A percentile compares a stretch with the other conserved stretches of the same genome.
Evolutionary conservation across 2,888 invertebrate species (phyloP).

Genomic region (Hirtodrosophila duncani): DNA sequence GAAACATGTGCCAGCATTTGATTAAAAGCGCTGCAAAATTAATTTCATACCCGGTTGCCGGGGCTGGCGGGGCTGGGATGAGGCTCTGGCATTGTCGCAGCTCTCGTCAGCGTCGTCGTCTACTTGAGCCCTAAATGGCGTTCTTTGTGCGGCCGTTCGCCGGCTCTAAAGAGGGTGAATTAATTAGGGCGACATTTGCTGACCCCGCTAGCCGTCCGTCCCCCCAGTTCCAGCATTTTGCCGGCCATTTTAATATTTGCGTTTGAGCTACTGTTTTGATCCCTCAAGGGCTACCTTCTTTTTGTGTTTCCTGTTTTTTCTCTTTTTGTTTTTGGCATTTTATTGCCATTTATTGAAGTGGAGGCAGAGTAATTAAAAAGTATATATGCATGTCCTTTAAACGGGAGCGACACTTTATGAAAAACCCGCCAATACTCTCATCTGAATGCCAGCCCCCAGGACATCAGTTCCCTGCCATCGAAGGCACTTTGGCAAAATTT

Average conservation of each 20-base stretch:
- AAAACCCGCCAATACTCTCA: too few relatives aligned
- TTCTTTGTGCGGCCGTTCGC: slow-evolving; percentile 46
- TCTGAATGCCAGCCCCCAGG: slow-evolving; percentile 3
- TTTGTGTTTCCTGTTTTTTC: too few relatives aligned
- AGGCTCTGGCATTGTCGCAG: slow-evolving; percentile 55
- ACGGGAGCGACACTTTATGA: slow-evolving; percentile 20
- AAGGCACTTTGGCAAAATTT: slow-evolving; percentile 39
- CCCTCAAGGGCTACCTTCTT: too few relatives aligned
- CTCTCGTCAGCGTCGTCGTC: slow-evolving; percentile 21
- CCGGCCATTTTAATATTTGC: slow-evolving; percentile 60
- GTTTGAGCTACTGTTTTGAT: slow-evolving; percentile 37
- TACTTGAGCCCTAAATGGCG: slow-evolving; percentile 63
- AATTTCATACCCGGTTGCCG: slow-evolving; percentile 40
- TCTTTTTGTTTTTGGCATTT: too few relatives aligned
- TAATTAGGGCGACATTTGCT: slow-evolving; percentile 55
- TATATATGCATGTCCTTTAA: background rate
- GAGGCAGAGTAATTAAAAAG: slow-evolving; percentile 1
- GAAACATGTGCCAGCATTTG: slow-evolving; percentile 74
- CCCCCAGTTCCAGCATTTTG: slow-evolving; percentile 28
- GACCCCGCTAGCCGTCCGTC: background rate
- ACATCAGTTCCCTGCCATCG: slow-evolving; percentile 15
- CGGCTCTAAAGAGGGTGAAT: slow-evolving; percentile 46
- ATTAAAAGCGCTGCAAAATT: slow-evolving; percentile 73
- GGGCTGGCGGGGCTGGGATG: slow-evolving; percentile 17
- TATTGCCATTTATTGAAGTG: slow-evolving; percentile 25